phyloP scores from a whole-genome alignment of 2,888 invertebrate genomes.

The Teleogryllus oceanicus region DNA sequence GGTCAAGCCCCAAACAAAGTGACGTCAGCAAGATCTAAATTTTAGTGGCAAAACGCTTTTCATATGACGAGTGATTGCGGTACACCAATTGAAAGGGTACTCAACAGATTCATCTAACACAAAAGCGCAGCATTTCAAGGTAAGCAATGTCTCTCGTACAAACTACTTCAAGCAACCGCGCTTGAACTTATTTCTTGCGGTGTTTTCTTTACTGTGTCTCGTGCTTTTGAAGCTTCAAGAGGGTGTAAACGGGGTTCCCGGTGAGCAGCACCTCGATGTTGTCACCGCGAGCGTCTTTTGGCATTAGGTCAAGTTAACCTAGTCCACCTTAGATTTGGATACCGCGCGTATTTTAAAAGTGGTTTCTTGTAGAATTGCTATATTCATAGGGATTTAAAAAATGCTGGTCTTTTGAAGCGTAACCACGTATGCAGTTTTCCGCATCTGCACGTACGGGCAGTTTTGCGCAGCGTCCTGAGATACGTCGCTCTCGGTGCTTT shows the following conservation, averaged over 20 bases:
- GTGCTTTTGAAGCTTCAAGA: neutral
- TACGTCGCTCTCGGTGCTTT: neutral
- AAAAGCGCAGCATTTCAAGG: neutral
- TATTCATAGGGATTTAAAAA: no score
- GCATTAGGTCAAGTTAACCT: neutral
- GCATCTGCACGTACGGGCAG: neutral
- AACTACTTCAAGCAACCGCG: neutral
- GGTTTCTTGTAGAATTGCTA: no score
- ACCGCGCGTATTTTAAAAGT: no score
- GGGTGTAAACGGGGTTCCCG: no score
- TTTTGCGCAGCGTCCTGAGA: neutral
- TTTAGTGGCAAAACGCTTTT: conserved; percentile 37
- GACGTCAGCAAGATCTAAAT: conserved; percentile 38
- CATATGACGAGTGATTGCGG: conserved; percentile 28
- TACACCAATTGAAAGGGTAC: neutral
- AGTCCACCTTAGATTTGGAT: neutral
- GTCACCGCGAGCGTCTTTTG: neutral
- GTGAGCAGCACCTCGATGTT: neutral
- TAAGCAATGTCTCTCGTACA: neutral
- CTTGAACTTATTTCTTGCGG: neutral
- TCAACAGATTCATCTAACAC: neutral
- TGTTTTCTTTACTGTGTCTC: no score
- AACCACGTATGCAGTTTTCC: neutral
- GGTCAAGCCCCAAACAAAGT: conserved; percentile 34
- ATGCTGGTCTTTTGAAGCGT: no score